Evolutionary conservation across 2,888 invertebrate species (phyloP), one percentile per base, ranked within the genome.

Genomic region (Synanthedon vespiformis): DNA sequence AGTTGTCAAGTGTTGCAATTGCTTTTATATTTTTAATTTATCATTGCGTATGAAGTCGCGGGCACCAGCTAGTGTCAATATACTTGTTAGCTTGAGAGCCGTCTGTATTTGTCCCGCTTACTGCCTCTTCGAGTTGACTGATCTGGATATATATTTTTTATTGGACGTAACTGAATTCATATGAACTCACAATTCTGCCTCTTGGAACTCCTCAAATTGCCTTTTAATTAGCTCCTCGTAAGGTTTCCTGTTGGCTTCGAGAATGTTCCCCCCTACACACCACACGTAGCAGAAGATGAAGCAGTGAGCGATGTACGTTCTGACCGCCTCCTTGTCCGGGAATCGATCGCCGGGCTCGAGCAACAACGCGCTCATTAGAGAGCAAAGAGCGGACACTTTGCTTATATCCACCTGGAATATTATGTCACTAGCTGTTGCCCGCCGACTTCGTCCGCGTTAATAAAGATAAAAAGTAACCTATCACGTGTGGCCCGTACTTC

Each of bases 191-290:
- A 68, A 87, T 64, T 86, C 91, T 40, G 92, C 90, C 65, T 93
- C 92, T 18, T 89, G 88, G 66, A 89, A 90, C n/a, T 90, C 89
- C 47, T 93, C 92, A 66, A 93, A 92, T 67, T 92, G 91, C 14
- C 90, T 81, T 59, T 91, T 89, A 52, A 95, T 88, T 61, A 90
- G 89, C 10, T 89, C 82, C 68, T 96, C 96, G 60, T 94, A 93
- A 4, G 82, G 74, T 51, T 91, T 90, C 61, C 94, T 89, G 53
- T 93, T 91, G 1, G 73, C 67, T 56, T 96, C 95, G 2, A 88
- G 74, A 3, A 95, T 89, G 72, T 96, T 96, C 0, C 96, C 96
- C n/a, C 95, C 95, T 16, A 96, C 77, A 2, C 93, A 89, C 97
- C 97, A 97, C 1, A 95, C 77, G 64, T 93, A 94, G 50, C 93